Evolutionary conservation across 1,140 invertebrate species (phyloP), one percentile per base, ranked within the genome.

Genomic region (Leguminivora glycinivorella): DNA sequence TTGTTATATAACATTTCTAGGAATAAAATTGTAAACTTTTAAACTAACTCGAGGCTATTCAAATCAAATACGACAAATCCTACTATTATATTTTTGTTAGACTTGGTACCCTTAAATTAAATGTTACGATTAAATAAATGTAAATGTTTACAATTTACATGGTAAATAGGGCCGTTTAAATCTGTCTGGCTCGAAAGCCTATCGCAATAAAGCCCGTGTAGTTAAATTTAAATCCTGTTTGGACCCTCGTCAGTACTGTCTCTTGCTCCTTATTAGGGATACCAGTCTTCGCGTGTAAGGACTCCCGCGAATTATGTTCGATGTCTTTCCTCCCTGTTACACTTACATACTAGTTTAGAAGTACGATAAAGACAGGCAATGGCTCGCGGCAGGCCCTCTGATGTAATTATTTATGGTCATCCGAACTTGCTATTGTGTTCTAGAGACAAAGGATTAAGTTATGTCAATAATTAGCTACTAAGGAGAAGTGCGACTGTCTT

Each of bases 211-310:
- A 29, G 58, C 26, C 47, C 4, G 1, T 52, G 58, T 63, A 29
- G 58, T 63, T 63, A 63, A 63, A 63, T 63, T 63, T 63, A 63
- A 63, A 63, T 63, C 58, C 58, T 25, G 25, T 31, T 63, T 31
- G 9, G 58, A 63, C 58, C 58, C 58, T 63, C 58, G 58, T 63
- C 58, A 63, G 25, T 26, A 26, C 58, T 63, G 58, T 63, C 58
- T 63, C 58, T 31, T 63, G 58, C 25, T 63, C 58, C 58, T 63
- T 63, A 60, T 63, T 63, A 63, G 58, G 58, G 22, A 63, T 63
- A 63, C 26, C 58, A 63, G 58, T 63, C 58, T 63, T 34, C 58
- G n/a, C 26, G 19, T 29, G 29, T 29, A 63, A 31, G 58, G 34
- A 63, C n/a, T n/a, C n/a, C n/a, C n/a, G n/a, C n/a, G n/a, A n/a